Evolutionary conservation across 2,797 vertebrate genomes (phyloP).

Genomic region (Pteropus rufus): DNA sequence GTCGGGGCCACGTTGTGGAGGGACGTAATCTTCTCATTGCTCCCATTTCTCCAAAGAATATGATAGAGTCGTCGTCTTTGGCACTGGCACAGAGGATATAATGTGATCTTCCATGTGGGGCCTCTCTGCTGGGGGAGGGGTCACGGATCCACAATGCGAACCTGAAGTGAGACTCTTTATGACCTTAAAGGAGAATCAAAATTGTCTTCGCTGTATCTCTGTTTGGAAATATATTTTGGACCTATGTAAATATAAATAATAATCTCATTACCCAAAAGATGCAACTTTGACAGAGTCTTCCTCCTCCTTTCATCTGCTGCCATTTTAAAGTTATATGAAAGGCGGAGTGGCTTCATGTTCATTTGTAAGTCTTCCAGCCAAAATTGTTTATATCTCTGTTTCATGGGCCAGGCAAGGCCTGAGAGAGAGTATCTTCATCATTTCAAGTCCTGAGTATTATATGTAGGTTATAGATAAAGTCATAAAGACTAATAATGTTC

Average conservation of each 20-base stretch:
- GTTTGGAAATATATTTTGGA: not conserved
- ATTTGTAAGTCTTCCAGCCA: conserved; percentile 7
- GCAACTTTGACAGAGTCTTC: not conserved
- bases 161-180: not conserved
- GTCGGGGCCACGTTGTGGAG: not conserved
- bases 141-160: not conserved
- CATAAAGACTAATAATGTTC: not conserved
- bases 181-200: not conserved
- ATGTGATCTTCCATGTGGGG: not conserved
- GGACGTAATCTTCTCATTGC: not conserved
- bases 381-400: conserved; percentile 37
- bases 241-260: not conserved
- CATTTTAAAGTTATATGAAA: not conserved
- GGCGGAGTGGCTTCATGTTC: not conserved
- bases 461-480: conserved; percentile 36
- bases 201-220: not conserved
- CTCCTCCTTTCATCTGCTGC: not conserved
- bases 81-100: not conserved
- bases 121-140: not conserved
- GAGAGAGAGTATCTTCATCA: conserved; percentile 22
- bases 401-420: not conserved
- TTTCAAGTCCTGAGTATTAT: conserved; percentile 44
- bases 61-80: not conserved
- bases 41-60: not conserved
- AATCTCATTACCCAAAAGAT: not conserved